Evolutionary conservation across 1,140 invertebrate genomes (phyloP).

Genomic region (Drosophila sp.): DNA sequence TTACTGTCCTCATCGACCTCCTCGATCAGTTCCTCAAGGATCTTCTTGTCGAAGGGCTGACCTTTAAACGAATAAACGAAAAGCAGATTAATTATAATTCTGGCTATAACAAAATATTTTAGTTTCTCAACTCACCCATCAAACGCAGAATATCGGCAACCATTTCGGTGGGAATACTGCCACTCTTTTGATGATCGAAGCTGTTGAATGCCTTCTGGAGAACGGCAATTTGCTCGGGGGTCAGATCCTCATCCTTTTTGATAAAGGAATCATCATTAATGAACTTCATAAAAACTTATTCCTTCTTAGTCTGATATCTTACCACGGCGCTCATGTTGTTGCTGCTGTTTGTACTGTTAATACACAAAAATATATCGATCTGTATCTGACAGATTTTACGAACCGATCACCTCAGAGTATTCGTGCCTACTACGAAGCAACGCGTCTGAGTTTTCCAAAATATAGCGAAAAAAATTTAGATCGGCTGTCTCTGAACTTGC

Average conservation of each 20-base stretch:
- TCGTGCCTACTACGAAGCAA: constrained; percentile 73
- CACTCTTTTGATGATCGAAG: constrained; percentile 97
- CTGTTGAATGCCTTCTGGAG: constrained; percentile 98
- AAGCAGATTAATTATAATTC: background rate
- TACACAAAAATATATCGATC: constrained; percentile 38
- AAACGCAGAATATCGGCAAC: constrained; percentile 96
- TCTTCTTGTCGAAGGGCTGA: constrained; percentile 97
- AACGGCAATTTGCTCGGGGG: constrained; percentile 89
- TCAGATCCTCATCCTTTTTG: constrained; percentile 87
- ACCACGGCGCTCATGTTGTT: constrained; percentile 76
- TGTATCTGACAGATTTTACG: constrained; percentile 54
- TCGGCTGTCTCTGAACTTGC: constrained; percentile 71
- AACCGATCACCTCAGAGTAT: constrained; percentile 72
- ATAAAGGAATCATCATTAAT: background rate
- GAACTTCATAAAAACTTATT: too few relatives aligned
- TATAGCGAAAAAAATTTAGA: constrained; percentile 66
- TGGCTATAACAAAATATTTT: background rate
- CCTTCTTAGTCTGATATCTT: constrained; percentile 7
- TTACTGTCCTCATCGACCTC: constrained; percentile 98
- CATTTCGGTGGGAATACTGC: constrained; percentile 97
- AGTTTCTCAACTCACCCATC: constrained; percentile 88
- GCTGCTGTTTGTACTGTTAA: constrained; percentile 23
- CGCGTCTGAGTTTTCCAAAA: constrained; percentile 77
- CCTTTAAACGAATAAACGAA: constrained; percentile 19
- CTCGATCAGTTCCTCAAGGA: constrained; percentile 96